Percentiles rank a stretch among this genome's conserved stretches.
phyloP scores from a whole-genome alignment of 2,113 vertebrate genomes.

The Lamprotornis superbus region DNA sequence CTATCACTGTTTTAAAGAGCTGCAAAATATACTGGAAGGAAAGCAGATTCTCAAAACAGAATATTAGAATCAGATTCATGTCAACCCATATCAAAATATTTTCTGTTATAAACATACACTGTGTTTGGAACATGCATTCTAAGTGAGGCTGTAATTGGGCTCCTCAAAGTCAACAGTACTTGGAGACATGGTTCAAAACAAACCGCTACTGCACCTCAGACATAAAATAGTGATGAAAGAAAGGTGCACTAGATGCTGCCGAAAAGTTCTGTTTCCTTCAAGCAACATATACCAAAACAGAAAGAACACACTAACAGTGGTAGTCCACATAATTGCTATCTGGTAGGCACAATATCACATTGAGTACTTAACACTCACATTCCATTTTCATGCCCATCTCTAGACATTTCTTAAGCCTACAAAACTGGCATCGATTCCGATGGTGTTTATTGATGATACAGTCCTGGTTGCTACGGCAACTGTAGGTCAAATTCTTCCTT shows the following conservation, averaged over 20 bases:
- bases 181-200: not conserved
- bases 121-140: not conserved
- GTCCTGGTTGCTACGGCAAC: slow-evolving; percentile 97
- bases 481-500: slow-evolving; percentile 95
- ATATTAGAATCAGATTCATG: not conserved
- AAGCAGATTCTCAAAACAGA: not conserved
- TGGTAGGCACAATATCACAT: not conserved
- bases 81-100: not conserved
- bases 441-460: slow-evolving; percentile 99
- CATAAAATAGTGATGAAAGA: not conserved
- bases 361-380: slow-evolving; percentile 82
- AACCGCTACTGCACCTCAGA: not conserved
- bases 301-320: not conserved
- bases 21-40: not conserved
- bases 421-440: slow-evolving; percentile 98
- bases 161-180: not conserved
- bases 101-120: not conserved
- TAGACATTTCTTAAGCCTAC: slow-evolving; percentile 94
- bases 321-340: not conserved
- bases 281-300: not conserved
- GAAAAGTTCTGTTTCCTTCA: not conserved
- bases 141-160: not conserved
- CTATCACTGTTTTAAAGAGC: not conserved
- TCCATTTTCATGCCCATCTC: slow-evolving; percentile 99
- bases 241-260: not conserved